Evolutionary conservation across 2,888 invertebrate species (phyloP).

Genomic region (Parasteatoda lunata): DNA sequence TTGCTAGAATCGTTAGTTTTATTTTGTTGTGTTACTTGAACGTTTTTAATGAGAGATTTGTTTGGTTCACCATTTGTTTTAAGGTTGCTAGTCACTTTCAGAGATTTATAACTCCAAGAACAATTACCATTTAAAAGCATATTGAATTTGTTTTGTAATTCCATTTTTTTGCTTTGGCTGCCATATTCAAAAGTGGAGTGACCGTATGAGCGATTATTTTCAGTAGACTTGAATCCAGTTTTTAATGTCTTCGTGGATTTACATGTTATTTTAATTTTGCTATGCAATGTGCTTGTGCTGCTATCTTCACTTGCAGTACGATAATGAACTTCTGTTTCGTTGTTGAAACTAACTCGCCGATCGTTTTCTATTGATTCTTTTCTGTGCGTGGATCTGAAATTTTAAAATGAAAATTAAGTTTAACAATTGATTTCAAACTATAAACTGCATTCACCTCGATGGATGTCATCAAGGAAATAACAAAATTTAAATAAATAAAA

Average conservation of each 20-base stretch:
- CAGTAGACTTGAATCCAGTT: not conserved
- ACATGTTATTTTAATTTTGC: not conserved
- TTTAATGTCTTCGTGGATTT: not conserved
- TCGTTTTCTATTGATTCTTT: not conserved
- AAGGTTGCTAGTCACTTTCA: not conserved
- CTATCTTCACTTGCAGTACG: slow-evolving; percentile 56
- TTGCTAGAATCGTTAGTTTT: not conserved
- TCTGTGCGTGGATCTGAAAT: not conserved
- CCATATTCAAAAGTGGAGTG: not conserved
- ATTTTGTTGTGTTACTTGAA: no score
- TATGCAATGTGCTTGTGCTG: slow-evolving; percentile 23
- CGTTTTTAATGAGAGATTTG: no score
- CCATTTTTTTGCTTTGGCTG: not conserved
- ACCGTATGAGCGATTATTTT: not conserved
- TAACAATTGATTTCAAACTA: no score
- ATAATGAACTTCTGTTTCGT: slow-evolving; percentile 44
- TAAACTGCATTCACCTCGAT: no score
- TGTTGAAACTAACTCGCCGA: slow-evolving; percentile 43
- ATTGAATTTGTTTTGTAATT: slow-evolving; percentile 31
- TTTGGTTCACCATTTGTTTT: not conserved
- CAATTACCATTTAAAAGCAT: slow-evolving; percentile 36
- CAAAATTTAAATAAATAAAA: no score
- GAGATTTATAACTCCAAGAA: slow-evolving; percentile 53
- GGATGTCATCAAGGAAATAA: no score
- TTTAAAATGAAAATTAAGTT: no score